A percentile compares a stretch with the other conserved stretches of the same genome.
Conservation (phyloP, 2,113 vertebrate genomes). For the Pseudorasbora parva region DNA sequence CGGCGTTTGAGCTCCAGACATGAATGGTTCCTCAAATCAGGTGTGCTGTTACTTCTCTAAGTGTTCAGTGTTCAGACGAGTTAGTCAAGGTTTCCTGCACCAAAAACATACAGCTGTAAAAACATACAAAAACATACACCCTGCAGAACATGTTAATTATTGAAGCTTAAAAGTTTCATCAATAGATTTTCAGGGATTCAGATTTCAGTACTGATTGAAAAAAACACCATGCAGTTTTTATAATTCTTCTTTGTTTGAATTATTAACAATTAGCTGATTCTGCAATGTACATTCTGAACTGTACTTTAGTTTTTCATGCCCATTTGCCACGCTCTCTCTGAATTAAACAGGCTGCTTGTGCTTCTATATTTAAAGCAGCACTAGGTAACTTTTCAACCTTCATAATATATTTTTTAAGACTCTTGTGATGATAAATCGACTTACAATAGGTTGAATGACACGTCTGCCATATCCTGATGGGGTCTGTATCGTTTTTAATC, state of each 20-base stretch:
- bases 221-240: background rate
- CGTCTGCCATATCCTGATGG: too few species aligned
- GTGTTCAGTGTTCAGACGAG: background rate
- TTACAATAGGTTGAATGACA: too few species aligned
- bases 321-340: background rate
- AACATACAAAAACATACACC: too few species aligned
- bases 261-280: background rate
- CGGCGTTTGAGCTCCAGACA: background rate
- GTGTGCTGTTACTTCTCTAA: background rate
- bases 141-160: background rate
- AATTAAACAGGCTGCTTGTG: background rate
- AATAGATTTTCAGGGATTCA: background rate
- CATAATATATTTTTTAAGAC: too few species aligned
- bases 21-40: background rate
- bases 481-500: too few species aligned
- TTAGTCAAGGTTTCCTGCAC: too few species aligned
- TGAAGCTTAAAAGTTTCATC: background rate
- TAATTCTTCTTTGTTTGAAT: background rate
- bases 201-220: background rate
- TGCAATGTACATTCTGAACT: background rate
- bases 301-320: background rate
- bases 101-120: too few species aligned
- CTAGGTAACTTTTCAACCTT: too few species aligned
- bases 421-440: too few species aligned
- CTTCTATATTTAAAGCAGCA: background rate